These are phyloP conservation scores for Argentina silus DNA, from an alignment of 2,797 vertebrate species.

Conservation along the genomic window DNA sequence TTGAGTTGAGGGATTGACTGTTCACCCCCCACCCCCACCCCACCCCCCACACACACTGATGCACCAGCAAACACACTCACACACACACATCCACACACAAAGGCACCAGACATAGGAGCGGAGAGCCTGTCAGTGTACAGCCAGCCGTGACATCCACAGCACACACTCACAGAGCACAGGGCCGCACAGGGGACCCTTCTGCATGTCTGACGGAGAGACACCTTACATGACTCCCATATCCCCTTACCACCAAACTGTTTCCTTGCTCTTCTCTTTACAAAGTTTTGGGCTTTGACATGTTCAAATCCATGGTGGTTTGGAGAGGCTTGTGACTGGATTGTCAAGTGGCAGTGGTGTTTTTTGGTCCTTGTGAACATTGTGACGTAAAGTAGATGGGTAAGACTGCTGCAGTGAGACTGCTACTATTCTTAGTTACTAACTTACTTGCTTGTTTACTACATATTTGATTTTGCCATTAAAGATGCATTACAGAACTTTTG, in stretches of 20 bases:
- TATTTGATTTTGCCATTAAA: too few relatives aligned
- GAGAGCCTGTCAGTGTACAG: conserved; percentile 60
- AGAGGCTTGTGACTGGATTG: conserved; percentile 27
- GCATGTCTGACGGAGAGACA: conserved; percentile 60
- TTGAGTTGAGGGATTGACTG: conserved; percentile 9
- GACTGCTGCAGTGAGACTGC: background rate
- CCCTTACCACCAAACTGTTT: conserved; percentile 34
- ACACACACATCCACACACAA: conserved; percentile 14
- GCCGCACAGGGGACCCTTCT: conserved; percentile 52
- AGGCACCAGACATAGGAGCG: conserved; percentile 5
- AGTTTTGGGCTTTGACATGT: conserved; percentile 54
- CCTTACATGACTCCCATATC: conserved; percentile 46
- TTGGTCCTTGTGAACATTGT: background rate
- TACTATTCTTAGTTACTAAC: background rate
- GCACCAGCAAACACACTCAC: conserved; percentile 1
- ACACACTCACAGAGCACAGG: conserved; percentile 39
- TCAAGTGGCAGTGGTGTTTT: conserved; percentile 15
- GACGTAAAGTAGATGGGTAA: background rate
- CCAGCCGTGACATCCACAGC: conserved; percentile 49
- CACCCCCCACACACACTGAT: background rate
- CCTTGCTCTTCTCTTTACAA: conserved; percentile 29
- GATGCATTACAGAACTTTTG: background rate
- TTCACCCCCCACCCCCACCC: background rate
- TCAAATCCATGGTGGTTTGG: conserved; percentile 39
- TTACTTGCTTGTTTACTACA: too few relatives aligned